A percentile compares a stretch with the other conserved stretches of the same genome.
Evolutionary conservation across 1,140 invertebrate genomes (phyloP).

Genomic region (Drosophila lacertosa): DNA sequence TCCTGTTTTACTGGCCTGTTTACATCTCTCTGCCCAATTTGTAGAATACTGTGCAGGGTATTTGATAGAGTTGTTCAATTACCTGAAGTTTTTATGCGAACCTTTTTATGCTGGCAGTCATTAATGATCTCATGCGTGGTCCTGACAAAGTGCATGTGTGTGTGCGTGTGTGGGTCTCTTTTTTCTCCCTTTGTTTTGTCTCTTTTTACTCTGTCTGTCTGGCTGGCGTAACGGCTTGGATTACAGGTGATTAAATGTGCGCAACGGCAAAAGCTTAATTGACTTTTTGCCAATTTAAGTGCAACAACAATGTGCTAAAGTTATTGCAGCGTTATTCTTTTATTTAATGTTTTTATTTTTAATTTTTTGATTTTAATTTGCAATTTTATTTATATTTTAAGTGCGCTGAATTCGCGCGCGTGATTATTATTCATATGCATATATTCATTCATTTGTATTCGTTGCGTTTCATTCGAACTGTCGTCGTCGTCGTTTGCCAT

Average conservation of each 20-base stretch:
- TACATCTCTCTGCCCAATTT: no score
- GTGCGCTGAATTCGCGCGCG: constrained; percentile 11
- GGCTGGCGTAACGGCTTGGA: constrained; percentile 35
- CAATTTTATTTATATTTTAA: background rate
- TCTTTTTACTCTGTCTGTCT: background rate
- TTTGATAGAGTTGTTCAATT: constrained; percentile 20
- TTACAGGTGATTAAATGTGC: constrained; percentile 73
- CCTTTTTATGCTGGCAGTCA: constrained; percentile 6
- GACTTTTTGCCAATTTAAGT: constrained; percentile 64
- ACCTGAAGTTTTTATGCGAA: constrained; percentile 14
- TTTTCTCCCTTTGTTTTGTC: background rate
- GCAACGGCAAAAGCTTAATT: constrained; percentile 54
- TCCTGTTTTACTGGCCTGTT: background rate
- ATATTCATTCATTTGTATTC: constrained; percentile 57
- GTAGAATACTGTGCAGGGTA: constrained; percentile 7
- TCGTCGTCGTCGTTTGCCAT: constrained; percentile 26
- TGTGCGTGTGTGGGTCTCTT: background rate
- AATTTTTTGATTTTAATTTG: background rate
- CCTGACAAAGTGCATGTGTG: constrained; percentile 8
- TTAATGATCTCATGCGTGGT: constrained; percentile 29
- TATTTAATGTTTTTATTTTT: constrained; percentile 1
- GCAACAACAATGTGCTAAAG: constrained; percentile 28
- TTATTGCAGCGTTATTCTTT: background rate
- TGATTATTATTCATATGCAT: constrained; percentile 57
- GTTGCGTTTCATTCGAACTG: constrained; percentile 62